These are phyloP conservation scores for Montipora efflorescens DNA, from an alignment of 64 coral and sea anemone genomes.

Conservation along the genomic window DNA sequence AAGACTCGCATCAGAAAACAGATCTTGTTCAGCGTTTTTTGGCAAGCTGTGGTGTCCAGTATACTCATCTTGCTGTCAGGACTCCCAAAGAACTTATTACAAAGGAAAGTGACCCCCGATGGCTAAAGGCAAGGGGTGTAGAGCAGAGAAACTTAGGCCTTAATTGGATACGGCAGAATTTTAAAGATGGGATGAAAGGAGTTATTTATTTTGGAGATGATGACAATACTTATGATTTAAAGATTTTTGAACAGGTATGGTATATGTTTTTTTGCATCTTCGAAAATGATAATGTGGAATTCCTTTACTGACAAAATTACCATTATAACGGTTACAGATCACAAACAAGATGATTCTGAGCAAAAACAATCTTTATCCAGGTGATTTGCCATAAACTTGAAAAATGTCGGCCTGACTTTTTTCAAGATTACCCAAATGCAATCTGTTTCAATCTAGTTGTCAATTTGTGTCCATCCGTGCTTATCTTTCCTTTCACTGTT, in stretches of 20 bases:
- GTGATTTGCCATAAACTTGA: too few relatives aligned
- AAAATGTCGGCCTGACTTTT: too few relatives aligned
- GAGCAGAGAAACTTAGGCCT: constrained; percentile 93
- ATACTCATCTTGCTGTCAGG: constrained; percentile 76
- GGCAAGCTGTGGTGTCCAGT: constrained; percentile 50
- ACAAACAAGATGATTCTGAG: too few relatives aligned
- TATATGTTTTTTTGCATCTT: too few relatives aligned
- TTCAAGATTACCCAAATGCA: too few relatives aligned
- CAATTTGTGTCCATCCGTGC: too few relatives aligned
- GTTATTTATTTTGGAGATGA: constrained; percentile 99
- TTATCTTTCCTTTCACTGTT: too few relatives aligned
- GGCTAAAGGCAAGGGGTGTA: constrained; percentile 81
- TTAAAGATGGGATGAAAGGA: constrained; percentile 64
- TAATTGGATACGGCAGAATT: constrained; percentile 79
- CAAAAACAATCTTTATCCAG: too few relatives aligned
- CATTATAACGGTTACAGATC: too few relatives aligned
- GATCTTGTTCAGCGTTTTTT: constrained; percentile 74
- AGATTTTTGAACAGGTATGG: constrained; percentile 91
- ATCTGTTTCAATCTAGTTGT: too few relatives aligned
- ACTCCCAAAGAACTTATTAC: constrained; percentile 66
- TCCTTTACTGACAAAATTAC: too few relatives aligned
- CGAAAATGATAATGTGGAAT: too few relatives aligned
- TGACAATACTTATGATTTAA: constrained; percentile 98
- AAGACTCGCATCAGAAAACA: constrained; percentile 84
- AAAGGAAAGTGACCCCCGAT: constrained; percentile 72